phyloP scores from a whole-genome alignment of 2,797 vertebrate species.

The Pseudochirops cupreus region DNA sequence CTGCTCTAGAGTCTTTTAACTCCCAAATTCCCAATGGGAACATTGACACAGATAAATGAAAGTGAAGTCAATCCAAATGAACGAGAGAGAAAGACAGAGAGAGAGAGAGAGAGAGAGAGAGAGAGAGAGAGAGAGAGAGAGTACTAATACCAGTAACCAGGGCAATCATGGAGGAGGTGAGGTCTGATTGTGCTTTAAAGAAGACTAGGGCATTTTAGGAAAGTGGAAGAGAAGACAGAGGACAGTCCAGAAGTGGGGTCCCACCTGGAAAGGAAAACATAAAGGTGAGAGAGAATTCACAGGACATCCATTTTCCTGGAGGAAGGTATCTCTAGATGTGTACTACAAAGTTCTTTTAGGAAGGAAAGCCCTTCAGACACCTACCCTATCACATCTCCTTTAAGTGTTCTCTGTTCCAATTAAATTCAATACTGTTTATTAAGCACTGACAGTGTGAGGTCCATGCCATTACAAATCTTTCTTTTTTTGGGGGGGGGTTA shows the following conservation, averaged over 20 bases:
- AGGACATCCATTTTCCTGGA: not conserved
- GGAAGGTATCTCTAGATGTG: not conserved
- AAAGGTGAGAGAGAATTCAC: not conserved
- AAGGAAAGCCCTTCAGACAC: not conserved
- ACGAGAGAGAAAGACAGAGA: not conserved
- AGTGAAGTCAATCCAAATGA: not conserved
- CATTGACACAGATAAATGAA: not conserved
- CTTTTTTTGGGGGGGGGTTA: too few species aligned
- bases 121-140: too few species aligned
- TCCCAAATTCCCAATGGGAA: not conserved
- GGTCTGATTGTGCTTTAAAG: not conserved
- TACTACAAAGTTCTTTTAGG: not conserved
- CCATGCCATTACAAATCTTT: not conserved
- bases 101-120: accelerated
- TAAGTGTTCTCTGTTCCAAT: not conserved
- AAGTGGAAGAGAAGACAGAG: not conserved
- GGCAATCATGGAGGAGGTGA: not conserved
- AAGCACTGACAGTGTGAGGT: not conserved
- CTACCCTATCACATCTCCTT: not conserved
- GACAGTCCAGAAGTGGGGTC: not conserved
- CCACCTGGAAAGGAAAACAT: not conserved
- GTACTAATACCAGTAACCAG: not conserved
- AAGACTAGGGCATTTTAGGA: not conserved
- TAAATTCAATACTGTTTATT: not conserved
- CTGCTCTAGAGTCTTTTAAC: not conserved